Conservation (phyloP, 1,140 invertebrate species). For the Scaptomyza montana region DNA sequence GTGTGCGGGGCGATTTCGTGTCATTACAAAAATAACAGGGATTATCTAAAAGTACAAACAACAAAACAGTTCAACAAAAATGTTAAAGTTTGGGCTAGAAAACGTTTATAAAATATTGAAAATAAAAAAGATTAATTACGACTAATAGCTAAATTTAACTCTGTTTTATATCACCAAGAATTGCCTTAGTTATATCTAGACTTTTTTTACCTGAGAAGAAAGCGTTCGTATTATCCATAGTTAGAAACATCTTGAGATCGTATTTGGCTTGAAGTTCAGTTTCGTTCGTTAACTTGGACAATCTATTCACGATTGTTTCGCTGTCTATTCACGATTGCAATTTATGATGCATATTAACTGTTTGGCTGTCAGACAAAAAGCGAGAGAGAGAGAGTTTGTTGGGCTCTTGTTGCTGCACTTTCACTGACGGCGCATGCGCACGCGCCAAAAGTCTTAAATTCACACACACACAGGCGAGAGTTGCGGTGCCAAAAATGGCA, state of each 20-base stretch:
- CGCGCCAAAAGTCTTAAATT: constrained; percentile 45
- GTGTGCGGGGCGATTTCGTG: constrained; percentile 78
- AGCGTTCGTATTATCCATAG: constrained; percentile 79
- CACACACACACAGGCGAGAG: neutral
- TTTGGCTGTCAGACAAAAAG: neutral
- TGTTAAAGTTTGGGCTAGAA: neutral
- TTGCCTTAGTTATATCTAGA: too few species aligned
- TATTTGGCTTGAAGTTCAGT: neutral
- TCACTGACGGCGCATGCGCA: constrained; percentile 69
- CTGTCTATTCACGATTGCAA: constrained; percentile 41
- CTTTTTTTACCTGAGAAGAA: constrained; percentile 77
- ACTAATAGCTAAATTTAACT: too few species aligned
- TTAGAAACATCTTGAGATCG: constrained; percentile 78
- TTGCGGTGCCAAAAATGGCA: constrained; percentile 54
- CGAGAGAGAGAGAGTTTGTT: neutral
- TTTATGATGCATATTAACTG: constrained; percentile 60
- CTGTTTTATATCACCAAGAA: too few species aligned
- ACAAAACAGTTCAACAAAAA: neutral
- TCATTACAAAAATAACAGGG: constrained; percentile 83
- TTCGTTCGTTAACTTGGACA: constrained; percentile 30
- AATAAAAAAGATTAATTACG: too few species aligned
- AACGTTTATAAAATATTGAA: neutral
- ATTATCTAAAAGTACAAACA: constrained; percentile 64
- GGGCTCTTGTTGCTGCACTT: constrained; percentile 46
- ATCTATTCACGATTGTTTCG: constrained; percentile 41